A percentile compares a stretch with the other conserved stretches of the same genome.
These are phyloP conservation scores for Sipha maydis DNA, from an alignment of 2,888 invertebrate species.

Conservation along the genomic window DNA sequence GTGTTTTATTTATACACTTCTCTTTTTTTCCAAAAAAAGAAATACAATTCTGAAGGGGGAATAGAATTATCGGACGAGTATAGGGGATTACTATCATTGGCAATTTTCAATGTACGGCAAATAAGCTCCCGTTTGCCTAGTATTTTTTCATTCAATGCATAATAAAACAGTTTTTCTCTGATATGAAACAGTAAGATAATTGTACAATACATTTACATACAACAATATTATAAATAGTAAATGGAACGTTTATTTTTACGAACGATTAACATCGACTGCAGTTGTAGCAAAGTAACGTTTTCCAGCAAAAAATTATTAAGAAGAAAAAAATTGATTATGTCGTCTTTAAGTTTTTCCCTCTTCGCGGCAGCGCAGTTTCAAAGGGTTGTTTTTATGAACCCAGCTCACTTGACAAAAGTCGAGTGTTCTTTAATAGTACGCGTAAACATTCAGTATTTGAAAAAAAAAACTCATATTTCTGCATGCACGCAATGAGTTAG, in stretches of 20 bases:
- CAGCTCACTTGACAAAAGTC: constrained; percentile 30
- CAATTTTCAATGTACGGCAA: constrained; percentile 30
- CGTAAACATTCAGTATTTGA: not conserved
- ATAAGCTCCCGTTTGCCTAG: constrained; percentile 17
- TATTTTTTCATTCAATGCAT: not conserved
- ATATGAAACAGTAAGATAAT: not conserved
- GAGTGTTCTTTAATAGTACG: constrained; percentile 42
- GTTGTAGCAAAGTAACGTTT: not conserved
- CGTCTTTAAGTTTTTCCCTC: constrained; percentile 9
- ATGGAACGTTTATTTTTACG: not conserved
- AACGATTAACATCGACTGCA: not conserved
- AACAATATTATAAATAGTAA: not conserved
- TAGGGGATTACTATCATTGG: constrained; percentile 23
- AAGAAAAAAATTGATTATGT: not conserved
- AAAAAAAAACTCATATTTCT: constrained; percentile 17
- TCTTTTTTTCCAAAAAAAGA: not conserved
- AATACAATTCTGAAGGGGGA: constrained; percentile 24
- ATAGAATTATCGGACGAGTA: constrained; percentile 8
- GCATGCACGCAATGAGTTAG: not conserved
- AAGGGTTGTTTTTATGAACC: constrained; percentile 2
- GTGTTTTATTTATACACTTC: constrained; percentile 23
- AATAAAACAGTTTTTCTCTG: not conserved
- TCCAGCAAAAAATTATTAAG: constrained; percentile 1
- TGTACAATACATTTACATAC: not conserved
- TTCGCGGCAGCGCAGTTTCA: constrained; percentile 7